Evolutionary conservation across 2,113 vertebrate species (phyloP).

Genomic region (Daubentonia madagascariensis): DNA sequence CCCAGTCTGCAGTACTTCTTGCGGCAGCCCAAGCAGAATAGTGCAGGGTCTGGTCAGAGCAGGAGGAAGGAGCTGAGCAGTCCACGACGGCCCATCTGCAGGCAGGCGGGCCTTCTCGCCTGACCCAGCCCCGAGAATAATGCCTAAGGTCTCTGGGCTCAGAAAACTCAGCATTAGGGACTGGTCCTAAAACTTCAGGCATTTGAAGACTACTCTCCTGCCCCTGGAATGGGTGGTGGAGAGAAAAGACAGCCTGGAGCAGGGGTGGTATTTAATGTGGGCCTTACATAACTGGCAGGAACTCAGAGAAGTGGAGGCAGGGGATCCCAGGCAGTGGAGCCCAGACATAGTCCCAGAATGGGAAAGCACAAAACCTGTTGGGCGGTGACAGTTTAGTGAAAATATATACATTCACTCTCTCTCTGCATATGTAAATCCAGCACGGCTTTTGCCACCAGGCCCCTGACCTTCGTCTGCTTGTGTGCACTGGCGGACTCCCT

Average conservation of each 20-base stretch:
- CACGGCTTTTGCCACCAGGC: neutral
- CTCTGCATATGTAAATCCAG: neutral
- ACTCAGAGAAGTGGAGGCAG: neutral
- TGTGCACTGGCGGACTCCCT: neutral
- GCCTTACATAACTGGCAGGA: neutral
- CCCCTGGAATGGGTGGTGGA: no score
- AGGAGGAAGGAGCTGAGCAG: neutral
- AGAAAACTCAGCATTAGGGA: neutral
- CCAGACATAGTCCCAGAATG: neutral
- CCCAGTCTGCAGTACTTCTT: neutral
- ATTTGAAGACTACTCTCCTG: neutral
- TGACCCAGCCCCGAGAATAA: neutral
- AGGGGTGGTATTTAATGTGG: neutral
- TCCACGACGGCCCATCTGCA: fast-evolving
- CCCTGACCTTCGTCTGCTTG: neutral
- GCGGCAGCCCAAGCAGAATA: neutral
- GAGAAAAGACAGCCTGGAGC: neutral
- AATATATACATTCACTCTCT: neutral
- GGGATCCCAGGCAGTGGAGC: neutral
- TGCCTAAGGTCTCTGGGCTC: neutral
- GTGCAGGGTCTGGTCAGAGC: neutral
- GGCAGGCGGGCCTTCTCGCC: neutral
- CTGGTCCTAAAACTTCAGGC: neutral
- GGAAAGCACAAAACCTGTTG: neutral
- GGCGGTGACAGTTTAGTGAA: neutral